Conservation (phyloP, 2,113 vertebrate species). For the Eupsittula cactorum region DNA sequence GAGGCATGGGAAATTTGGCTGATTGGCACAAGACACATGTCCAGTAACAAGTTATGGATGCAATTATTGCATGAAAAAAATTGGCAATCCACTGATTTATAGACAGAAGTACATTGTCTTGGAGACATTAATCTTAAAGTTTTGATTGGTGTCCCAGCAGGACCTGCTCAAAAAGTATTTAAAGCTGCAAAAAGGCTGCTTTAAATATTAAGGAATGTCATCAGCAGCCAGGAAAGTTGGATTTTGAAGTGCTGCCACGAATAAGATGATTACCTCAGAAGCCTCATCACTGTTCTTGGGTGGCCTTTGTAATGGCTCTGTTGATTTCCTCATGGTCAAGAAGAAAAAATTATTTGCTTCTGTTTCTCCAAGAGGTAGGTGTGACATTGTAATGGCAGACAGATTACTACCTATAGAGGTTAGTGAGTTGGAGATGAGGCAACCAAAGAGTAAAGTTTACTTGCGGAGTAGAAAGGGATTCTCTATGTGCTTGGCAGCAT, state of each 20-base stretch:
- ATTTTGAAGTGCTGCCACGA: not conserved
- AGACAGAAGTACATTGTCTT: not conserved
- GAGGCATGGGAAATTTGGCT: not conserved
- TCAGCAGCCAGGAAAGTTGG: not conserved
- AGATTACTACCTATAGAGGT: not conserved
- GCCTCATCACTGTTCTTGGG: not conserved
- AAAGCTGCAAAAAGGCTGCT: not conserved
- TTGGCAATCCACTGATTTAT: not conserved
- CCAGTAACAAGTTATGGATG: not conserved
- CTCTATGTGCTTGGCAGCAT: rapidly evolving
- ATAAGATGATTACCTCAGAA: not conserved
- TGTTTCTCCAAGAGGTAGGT: not conserved
- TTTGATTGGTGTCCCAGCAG: not conserved
- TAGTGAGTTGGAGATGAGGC: not conserved
- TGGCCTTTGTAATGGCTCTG: not conserved
- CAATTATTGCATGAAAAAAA: not conserved
- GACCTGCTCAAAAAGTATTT: not conserved
- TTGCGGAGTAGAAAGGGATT: not conserved
- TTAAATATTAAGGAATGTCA: not conserved
- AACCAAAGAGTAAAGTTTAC: not conserved
- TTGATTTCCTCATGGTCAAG: not conserved
- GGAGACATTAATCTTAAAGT: not conserved
- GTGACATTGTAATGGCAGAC: not conserved
- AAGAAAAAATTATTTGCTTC: not conserved
- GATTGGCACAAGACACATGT: not conserved